Evolutionary conservation across 2,888 invertebrate species (phyloP).

Genomic region (Portevinia maculata): DNA sequence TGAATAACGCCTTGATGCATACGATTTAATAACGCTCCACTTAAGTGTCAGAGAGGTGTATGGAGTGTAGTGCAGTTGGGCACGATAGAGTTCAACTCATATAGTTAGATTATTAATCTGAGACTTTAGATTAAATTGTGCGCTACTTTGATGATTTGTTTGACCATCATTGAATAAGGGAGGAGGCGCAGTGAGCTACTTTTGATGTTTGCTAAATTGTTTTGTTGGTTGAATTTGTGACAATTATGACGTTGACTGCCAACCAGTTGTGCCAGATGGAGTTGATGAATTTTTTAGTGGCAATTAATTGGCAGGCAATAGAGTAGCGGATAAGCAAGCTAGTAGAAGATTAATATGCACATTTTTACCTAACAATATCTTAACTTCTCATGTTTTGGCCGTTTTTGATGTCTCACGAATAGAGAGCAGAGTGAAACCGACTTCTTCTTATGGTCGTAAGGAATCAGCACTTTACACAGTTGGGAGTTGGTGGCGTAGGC

Average conservation of each 20-base stretch:
- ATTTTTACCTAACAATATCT: too few species aligned
- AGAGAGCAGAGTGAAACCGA: too few species aligned
- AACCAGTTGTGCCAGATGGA: background rate
- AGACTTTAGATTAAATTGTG: conserved; percentile 36
- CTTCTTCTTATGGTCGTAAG: too few species aligned
- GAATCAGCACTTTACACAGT: too few species aligned
- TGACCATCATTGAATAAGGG: background rate
- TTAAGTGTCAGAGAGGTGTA: conserved; percentile 27
- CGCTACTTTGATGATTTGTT: conserved; percentile 31
- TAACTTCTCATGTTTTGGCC: too few species aligned
- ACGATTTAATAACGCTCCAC: conserved; percentile 39
- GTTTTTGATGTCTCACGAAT: too few species aligned
- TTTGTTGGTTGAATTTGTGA: background rate
- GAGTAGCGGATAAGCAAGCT: too few species aligned
- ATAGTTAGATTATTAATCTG: conserved; percentile 34
- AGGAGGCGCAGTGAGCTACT: background rate
- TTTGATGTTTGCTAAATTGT: background rate
- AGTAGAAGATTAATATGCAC: too few species aligned
- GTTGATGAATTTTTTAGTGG: too few species aligned
- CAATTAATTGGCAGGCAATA: too few species aligned
- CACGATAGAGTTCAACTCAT: background rate
- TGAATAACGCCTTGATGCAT: conserved; percentile 47
- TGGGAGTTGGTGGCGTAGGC: too few species aligned
- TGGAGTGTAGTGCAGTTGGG: conserved; percentile 1
- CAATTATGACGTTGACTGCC: background rate